These are phyloP conservation scores for Sinhomidia bicolor DNA, from an alignment of 2,888 invertebrate species.

Conservation along the genomic window DNA sequence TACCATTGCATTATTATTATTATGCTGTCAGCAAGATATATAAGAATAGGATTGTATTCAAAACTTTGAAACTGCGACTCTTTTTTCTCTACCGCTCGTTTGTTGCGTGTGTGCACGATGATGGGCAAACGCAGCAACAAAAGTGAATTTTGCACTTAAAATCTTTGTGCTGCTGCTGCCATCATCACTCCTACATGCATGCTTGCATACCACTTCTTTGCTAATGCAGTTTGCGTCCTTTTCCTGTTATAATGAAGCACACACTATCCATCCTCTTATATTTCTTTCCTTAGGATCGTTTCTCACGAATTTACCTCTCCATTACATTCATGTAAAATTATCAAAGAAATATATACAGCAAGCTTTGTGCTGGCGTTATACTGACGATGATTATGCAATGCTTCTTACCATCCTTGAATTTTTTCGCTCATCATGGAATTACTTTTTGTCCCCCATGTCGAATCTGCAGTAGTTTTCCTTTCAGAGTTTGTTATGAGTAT, in stretches of 20 bases:
- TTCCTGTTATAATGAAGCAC: slow-evolving; percentile 1
- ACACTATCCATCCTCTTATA: background rate
- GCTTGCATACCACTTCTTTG: too few relatives aligned
- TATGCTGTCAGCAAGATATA: background rate
- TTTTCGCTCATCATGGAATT: slow-evolving; percentile 52
- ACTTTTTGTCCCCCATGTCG: slow-evolving; percentile 51
- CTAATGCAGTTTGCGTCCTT: slow-evolving; percentile 24
- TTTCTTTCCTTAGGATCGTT: background rate
- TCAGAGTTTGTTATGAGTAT: background rate
- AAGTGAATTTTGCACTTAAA: slow-evolving; percentile 49
- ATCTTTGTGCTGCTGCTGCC: too few relatives aligned
- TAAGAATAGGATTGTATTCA: background rate
- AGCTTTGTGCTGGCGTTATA: background rate
- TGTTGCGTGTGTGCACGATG: slow-evolving; percentile 40
- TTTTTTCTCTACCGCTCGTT: background rate
- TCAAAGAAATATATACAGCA: background rate
- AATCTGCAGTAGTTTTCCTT: slow-evolving; percentile 28
- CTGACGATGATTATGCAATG: slow-evolving; percentile 32
- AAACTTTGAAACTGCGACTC: background rate
- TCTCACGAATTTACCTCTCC: too few relatives aligned
- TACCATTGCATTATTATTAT: background rate
- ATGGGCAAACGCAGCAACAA: slow-evolving; percentile 24
- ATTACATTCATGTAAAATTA: background rate
- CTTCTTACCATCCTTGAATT: slow-evolving; percentile 52
- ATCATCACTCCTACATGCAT: background rate